Conservation (phyloP, 2,888 invertebrate species). For the Apoderus coryli region DNA sequence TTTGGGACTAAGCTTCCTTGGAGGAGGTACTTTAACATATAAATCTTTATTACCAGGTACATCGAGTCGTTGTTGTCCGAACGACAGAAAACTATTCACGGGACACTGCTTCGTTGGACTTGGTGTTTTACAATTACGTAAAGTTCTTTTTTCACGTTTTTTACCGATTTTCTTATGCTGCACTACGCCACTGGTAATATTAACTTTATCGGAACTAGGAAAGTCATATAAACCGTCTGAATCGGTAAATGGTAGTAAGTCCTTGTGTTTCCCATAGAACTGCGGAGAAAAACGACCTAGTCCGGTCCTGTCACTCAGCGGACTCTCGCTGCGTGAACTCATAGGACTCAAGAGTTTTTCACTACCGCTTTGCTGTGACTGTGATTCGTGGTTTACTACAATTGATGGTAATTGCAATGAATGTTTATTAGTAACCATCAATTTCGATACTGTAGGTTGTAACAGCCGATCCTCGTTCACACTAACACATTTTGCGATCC, state of each 20-base stretch:
- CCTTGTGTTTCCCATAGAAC: slow-evolving; percentile 52
- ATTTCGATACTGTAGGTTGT: slow-evolving; percentile 18
- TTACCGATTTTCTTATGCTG: slow-evolving; percentile 46
- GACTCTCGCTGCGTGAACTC: slow-evolving; percentile 66
- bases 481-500: slow-evolving; percentile 41
- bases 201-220: slow-evolving; percentile 55
- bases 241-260: slow-evolving; percentile 54
- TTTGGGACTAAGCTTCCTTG: slow-evolving; percentile 43
- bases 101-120: slow-evolving; percentile 39
- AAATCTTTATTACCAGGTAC: slow-evolving; percentile 36
- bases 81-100: too few relatives aligned
- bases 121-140: slow-evolving; percentile 31
- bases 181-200: slow-evolving; percentile 28
- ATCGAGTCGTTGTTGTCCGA: too few relatives aligned
- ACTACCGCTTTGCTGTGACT: slow-evolving; percentile 20
- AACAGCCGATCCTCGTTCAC: slow-evolving; percentile 36
- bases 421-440: slow-evolving; percentile 25
- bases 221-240: slow-evolving; percentile 70
- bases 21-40: slow-evolving; percentile 28
- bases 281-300: slow-evolving; percentile 55
- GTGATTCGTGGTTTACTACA: slow-evolving; percentile 38
- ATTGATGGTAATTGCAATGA: slow-evolving; percentile 46
- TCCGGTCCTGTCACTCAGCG: slow-evolving; percentile 53
- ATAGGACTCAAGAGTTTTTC: slow-evolving; percentile 46
- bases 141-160: slow-evolving; percentile 43